These are phyloP conservation scores for Gambusia yucatana DNA, from an alignment of 2,797 vertebrate genomes.

Conservation along the genomic window DNA sequence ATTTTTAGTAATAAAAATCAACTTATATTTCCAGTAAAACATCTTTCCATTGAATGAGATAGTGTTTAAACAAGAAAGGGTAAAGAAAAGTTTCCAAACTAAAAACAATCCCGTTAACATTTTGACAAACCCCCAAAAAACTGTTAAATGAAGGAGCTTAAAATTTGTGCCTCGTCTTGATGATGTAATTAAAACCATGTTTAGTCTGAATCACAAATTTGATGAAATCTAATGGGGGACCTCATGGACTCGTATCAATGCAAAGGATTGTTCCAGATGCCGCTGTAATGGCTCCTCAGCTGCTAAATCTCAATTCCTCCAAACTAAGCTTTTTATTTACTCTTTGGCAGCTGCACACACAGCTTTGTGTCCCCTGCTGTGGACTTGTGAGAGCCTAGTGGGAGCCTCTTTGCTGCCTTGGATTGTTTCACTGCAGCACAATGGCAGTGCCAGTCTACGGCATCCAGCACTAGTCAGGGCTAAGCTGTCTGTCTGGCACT, in stretches of 20 bases:
- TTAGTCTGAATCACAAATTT: neutral
- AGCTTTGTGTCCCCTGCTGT: conserved; percentile 13
- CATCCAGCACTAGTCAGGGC: conserved; percentile 46
- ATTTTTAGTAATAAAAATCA: too few species aligned
- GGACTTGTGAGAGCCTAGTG: conserved; percentile 23
- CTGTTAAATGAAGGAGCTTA: neutral
- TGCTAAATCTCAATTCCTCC: conserved; percentile 39
- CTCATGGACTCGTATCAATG: neutral
- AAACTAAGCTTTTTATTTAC: conserved; percentile 37
- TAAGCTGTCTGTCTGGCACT: conserved; percentile 47
- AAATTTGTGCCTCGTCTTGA: neutral
- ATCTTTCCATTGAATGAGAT: too few species aligned
- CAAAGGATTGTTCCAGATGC: conserved; percentile 24
- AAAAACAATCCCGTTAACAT: neutral
- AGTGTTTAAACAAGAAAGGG: too few species aligned
- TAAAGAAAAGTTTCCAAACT: neutral
- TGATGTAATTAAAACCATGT: neutral
- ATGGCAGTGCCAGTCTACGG: conserved; percentile 53
- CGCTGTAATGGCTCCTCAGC: conserved; percentile 22
- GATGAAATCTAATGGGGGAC: neutral
- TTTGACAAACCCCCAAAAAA: neutral
- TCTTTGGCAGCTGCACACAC: conserved; percentile 37
- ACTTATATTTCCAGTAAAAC: too few species aligned
- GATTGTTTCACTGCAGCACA: conserved; percentile 42
- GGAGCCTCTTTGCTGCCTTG: conserved; percentile 36